phyloP scores from a whole-genome alignment of 2,888 invertebrate genomes.

The Stenchaetothrips biformis region DNA sequence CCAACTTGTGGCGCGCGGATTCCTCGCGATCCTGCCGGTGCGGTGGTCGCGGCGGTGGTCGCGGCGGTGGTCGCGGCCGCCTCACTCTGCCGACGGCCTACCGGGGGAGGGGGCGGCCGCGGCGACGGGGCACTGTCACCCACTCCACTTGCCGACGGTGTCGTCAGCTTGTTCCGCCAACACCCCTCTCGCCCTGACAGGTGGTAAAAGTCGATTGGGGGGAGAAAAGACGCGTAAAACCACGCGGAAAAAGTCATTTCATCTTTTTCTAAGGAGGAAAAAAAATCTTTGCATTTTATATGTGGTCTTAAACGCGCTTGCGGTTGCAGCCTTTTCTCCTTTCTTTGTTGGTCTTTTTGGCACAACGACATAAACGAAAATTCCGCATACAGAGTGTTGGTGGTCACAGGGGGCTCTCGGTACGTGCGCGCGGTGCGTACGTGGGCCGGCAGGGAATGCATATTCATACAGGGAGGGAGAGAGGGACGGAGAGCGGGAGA shows the following conservation, averaged over 20 bases:
- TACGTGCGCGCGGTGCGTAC: not conserved
- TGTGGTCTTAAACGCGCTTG: too few relatives aligned
- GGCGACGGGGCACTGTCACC: not conserved
- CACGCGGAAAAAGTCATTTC: too few relatives aligned
- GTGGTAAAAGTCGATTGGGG: too few relatives aligned
- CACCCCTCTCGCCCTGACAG: too few relatives aligned
- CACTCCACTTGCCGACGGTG: too few relatives aligned
- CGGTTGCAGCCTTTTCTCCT: too few relatives aligned
- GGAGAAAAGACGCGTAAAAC: too few relatives aligned
- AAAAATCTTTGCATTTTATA: too few relatives aligned
- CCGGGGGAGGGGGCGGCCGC: not conserved
- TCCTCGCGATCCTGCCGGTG: not conserved
- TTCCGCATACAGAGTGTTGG: not conserved
- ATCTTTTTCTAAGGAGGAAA: too few relatives aligned
- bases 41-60: not conserved
- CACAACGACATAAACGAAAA: not conserved
- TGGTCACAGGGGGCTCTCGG: not conserved
- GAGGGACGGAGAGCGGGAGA: not conserved
- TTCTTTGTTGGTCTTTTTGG: too few relatives aligned
- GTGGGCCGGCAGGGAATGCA: constrained; percentile 3
- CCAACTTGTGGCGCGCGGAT: not conserved
- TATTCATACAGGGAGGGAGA: not conserved
- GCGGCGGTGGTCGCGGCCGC: not conserved
- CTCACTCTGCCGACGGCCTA: not conserved
- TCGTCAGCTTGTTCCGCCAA: too few relatives aligned